These are phyloP conservation scores for Barnardius zonarius DNA, from an alignment of 2,113 vertebrate species.

Conservation along the genomic window DNA sequence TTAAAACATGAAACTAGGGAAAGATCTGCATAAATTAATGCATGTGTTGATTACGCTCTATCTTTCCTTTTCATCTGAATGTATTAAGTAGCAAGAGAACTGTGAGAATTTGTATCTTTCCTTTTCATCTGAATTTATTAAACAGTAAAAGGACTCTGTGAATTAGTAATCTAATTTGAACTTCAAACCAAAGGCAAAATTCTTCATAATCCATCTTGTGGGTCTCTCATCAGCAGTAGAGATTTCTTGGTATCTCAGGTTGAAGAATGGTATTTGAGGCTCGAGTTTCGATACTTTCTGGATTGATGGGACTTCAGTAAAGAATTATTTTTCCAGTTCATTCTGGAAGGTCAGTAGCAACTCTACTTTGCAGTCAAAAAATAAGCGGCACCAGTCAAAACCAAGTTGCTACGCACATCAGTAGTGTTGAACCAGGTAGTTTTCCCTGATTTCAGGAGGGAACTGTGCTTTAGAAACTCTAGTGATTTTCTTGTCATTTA, in stretches of 20 bases:
- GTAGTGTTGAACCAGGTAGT: neutral
- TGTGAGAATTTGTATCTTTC: slow-evolving; percentile 64
- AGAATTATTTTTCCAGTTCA: slow-evolving; percentile 3
- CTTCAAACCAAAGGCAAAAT: slow-evolving; percentile 67
- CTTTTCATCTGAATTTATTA: slow-evolving; percentile 68
- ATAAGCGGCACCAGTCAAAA: neutral
- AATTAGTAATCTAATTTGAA: slow-evolving; percentile 68
- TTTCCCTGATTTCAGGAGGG: neutral
- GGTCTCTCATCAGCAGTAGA: slow-evolving; percentile 24
- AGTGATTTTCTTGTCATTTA: neutral
- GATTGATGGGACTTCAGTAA: neutral
- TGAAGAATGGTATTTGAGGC: slow-evolving; percentile 23
- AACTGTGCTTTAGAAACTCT: neutral
- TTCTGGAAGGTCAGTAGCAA: neutral
- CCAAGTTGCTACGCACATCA: neutral
- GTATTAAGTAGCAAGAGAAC: slow-evolving; percentile 52
- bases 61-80: slow-evolving; percentile 65
- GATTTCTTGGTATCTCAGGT: slow-evolving; percentile 4
- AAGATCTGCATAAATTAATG: slow-evolving; percentile 70
- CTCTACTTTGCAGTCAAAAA: neutral
- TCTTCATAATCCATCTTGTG: neutral
- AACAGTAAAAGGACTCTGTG: slow-evolving; percentile 39
- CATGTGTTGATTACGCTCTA: slow-evolving; percentile 54
- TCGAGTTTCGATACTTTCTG: neutral
- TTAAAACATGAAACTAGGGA: slow-evolving; percentile 45